phyloP scores from a whole-genome alignment of 2,888 invertebrate genomes.

The Caenorhabditis wallacei region DNA sequence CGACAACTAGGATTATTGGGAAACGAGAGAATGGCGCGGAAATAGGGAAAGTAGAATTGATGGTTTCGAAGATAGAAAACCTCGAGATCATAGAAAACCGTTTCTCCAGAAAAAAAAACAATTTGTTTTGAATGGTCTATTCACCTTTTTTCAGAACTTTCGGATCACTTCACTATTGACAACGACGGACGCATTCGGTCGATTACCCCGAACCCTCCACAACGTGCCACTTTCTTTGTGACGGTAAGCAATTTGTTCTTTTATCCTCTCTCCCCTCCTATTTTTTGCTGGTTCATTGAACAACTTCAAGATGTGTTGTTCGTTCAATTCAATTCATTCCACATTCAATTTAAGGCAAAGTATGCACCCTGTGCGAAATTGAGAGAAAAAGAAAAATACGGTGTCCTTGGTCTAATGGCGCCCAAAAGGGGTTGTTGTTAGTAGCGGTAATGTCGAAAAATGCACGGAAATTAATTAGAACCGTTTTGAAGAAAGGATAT shows the following conservation, averaged over 20 bases:
- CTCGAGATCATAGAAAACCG: not conserved
- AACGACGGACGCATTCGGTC: conserved; percentile 67
- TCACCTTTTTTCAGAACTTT: conserved; percentile 68
- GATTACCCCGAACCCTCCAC: conserved; percentile 70
- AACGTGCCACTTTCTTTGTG: conserved; percentile 72
- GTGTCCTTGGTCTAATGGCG: conserved; percentile 56
- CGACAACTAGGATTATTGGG: not conserved
- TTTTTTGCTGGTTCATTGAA: conserved; percentile 57
- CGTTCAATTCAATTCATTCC: conserved; percentile 23
- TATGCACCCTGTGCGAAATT: conserved; percentile 30
- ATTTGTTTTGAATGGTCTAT: not conserved
- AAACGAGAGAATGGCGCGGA: not conserved
- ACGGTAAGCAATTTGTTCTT: conserved; percentile 62
- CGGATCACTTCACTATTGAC: conserved; percentile 73
- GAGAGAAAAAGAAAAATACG: not conserved
- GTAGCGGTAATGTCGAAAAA: conserved; percentile 27
- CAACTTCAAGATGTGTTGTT: conserved; percentile 46
- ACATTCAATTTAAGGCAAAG: conserved; percentile 32
- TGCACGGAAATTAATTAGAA: conserved; percentile 46
- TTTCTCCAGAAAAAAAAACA: no score
- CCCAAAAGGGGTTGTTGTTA: conserved; percentile 18
- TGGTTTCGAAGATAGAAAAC: not conserved
- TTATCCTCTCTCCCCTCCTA: not conserved
- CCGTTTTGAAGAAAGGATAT: conserved; percentile 3
- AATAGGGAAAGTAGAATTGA: not conserved